Percentiles rank a stretch among this genome's conserved stretches.
These are phyloP conservation scores for Diprion similis DNA, from an alignment of 1,140 invertebrate species.

Conservation along the genomic window DNA sequence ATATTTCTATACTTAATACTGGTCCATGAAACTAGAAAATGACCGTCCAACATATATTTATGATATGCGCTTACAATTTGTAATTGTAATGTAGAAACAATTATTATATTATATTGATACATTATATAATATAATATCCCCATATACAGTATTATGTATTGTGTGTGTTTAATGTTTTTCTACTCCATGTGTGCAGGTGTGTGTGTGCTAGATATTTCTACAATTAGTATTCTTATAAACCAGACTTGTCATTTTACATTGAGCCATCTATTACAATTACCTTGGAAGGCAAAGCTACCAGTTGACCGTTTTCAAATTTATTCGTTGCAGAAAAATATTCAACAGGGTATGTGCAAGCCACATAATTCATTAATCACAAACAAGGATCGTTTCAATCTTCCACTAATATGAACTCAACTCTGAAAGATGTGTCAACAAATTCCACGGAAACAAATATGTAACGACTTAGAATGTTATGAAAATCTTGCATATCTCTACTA, in stretches of 20 bases:
- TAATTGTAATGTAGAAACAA: background rate
- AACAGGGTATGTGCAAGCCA: background rate
- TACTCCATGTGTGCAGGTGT: background rate
- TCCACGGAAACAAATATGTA: background rate
- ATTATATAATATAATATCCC: background rate
- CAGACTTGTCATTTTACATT: constrained; percentile 52
- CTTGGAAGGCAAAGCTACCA: constrained; percentile 32
- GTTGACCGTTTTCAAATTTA: constrained; percentile 10
- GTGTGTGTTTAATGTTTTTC: background rate
- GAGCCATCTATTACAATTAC: constrained; percentile 45
- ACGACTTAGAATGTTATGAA: too few relatives aligned
- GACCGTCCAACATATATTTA: background rate
- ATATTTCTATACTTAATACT: constrained; percentile 2
- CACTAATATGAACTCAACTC: background rate
- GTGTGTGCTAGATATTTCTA: constrained; percentile 20
- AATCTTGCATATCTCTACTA: too few relatives aligned
- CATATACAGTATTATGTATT: background rate
- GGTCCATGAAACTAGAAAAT: constrained; percentile 1
- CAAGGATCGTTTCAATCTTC: background rate
- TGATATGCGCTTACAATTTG: background rate
- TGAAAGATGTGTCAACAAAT: background rate
- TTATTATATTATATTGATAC: background rate
- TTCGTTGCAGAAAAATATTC: too few relatives aligned
- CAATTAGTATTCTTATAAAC: constrained; percentile 39
- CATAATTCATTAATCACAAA: background rate